phyloP scores from a whole-genome alignment of 2,888 invertebrate species.

The Mechanitis mazaeus region DNA sequence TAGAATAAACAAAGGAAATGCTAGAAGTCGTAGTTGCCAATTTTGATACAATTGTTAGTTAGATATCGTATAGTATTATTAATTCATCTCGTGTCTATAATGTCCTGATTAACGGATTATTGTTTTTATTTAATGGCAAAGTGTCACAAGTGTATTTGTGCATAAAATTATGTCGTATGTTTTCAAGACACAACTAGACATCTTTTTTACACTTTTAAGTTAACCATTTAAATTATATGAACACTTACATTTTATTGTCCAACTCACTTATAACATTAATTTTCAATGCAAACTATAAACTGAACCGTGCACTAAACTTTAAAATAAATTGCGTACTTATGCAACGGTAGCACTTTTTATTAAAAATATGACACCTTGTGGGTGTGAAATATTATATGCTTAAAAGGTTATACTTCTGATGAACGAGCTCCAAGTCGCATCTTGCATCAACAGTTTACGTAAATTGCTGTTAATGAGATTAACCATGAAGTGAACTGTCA shows the following conservation, averaged over 20 bases:
- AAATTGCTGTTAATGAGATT: constrained; percentile 19
- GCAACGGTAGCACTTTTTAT: constrained; percentile 14
- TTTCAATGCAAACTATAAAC: not conserved
- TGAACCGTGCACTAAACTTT: not conserved
- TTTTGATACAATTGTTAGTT: constrained; percentile 2
- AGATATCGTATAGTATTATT: no score
- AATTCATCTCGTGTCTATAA: no score
- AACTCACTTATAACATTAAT: not conserved
- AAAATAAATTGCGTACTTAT: constrained; percentile 4
- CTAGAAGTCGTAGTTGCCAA: constrained; percentile 9
- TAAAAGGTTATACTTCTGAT: constrained; percentile 14
- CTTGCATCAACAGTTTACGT: constrained; percentile 18
- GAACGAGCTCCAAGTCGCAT: constrained; percentile 13
- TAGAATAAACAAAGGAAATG: constrained; percentile 23
- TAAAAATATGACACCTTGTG: constrained; percentile 14
- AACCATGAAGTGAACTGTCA: constrained; percentile 12
- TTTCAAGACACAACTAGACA: no score
- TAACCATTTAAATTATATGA: no score
- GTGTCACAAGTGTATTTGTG: no score
- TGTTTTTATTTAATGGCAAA: no score
- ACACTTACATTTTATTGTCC: no score
- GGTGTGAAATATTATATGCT: constrained; percentile 16
- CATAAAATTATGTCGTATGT: no score
- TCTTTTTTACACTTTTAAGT: no score
- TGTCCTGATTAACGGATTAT: no score